A percentile compares a stretch with the other conserved stretches of the same genome.
Evolutionary conservation across 2,888 invertebrate genomes (phyloP).

Genomic region (Tipula unca): DNA sequence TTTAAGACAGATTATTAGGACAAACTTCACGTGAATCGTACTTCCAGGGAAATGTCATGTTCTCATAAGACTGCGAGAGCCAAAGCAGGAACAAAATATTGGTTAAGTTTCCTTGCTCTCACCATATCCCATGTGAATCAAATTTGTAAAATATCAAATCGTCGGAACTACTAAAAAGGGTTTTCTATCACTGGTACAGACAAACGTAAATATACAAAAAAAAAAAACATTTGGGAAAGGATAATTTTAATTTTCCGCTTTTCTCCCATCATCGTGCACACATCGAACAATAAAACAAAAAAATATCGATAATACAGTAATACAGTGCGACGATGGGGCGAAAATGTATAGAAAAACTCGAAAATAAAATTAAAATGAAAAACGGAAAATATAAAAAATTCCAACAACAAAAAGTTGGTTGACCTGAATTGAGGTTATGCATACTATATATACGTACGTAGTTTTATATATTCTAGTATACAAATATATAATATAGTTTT

Average conservation of each 20-base stretch:
- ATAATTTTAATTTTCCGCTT: constrained; percentile 2
- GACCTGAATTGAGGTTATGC: not conserved
- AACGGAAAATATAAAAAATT: not conserved
- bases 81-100: too few relatives aligned
- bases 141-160: not conserved
- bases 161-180: not conserved
- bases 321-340: not conserved
- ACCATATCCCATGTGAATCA: too few relatives aligned
- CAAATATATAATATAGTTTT: not conserved
- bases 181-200: not conserved
- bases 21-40: too few relatives aligned
- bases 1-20: too few relatives aligned
- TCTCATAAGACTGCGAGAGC: too few relatives aligned
- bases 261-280: not conserved
- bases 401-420: not conserved
- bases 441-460: not conserved
- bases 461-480: not conserved
- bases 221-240: not conserved
- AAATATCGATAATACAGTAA: not conserved
- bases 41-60: too few relatives aligned
- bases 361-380: not conserved
- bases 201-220: not conserved
- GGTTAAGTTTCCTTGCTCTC: too few relatives aligned
- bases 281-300: not conserved
- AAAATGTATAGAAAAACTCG: not conserved